Evolutionary conservation across 2,888 invertebrate genomes (phyloP).

Genomic region (Caenorhabditis parvicauda): DNA sequence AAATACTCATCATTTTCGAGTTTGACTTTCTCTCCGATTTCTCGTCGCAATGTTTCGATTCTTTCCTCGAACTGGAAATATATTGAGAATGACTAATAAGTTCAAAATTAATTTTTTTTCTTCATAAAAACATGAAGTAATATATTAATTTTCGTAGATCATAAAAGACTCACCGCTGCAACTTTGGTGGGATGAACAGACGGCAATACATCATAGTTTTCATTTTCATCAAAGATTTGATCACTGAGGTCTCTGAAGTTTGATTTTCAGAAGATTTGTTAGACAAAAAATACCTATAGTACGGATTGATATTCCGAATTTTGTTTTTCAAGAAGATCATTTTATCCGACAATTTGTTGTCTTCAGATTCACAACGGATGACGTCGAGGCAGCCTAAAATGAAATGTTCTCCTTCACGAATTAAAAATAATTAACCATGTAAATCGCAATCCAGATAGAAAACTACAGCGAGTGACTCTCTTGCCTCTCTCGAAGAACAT

Average conservation of each 20-base stretch:
- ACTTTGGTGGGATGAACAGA: constrained; percentile 14
- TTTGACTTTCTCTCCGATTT: constrained; percentile 2
- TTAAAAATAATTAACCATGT: constrained; percentile 12
- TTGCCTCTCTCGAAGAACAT: constrained; percentile 18
- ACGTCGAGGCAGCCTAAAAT: constrained; percentile 12
- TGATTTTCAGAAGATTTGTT: not conserved
- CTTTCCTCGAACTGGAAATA: constrained; percentile 12
- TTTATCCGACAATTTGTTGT: constrained; percentile 17
- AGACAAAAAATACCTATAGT: constrained; percentile 15
- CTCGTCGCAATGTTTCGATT: constrained; percentile 8
- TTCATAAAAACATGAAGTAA: not conserved
- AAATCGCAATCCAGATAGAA: constrained; percentile 25
- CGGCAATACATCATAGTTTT: constrained; percentile 15
- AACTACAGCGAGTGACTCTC: constrained; percentile 21
- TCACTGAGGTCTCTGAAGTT: constrained; percentile 17
- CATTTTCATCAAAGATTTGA: constrained; percentile 31
- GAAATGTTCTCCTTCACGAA: too few relatives aligned
- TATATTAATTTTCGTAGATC: too few relatives aligned
- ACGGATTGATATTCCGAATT: constrained; percentile 21
- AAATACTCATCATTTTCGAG: not conserved
- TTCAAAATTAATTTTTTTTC: not conserved
- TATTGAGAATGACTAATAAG: too few relatives aligned
- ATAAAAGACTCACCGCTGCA: too few relatives aligned
- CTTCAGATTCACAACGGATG: constrained; percentile 8
- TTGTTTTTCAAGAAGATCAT: constrained; percentile 25